Evolutionary conservation across 2,888 invertebrate genomes (phyloP), one percentile per base, ranked within the genome.

Genomic region (Ditula angustiorana): DNA sequence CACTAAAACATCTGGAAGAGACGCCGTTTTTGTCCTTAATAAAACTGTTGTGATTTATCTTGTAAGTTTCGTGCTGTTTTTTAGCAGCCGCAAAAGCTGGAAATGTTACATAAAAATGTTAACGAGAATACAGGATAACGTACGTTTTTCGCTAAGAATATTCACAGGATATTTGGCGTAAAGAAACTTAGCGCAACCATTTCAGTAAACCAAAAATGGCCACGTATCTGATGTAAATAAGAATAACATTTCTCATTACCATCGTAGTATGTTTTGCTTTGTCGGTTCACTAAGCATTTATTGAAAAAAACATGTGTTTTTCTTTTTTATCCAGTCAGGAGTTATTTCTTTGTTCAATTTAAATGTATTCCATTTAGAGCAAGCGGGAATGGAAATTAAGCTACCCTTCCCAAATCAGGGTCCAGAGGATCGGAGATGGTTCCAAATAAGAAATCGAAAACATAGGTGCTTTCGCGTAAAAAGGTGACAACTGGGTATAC

Each of bases 391-490:
- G 81, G 77, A 86, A 83, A 86, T 85, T 85, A 82, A 77, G 74
- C 73, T 74, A 78, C 77, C 80, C 74, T 73, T 69, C 63, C 70
- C 69, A 74, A 76, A 78, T 73, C 68, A 71, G 73, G 72, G 67
- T 68, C 70, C 67, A 71, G 69, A 74, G 70, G 69, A 69, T 24
- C 57, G 55, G 65, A 55, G 71, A 72, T 69, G 66, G 62, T 65
- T 73, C 70, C 71, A 84, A 82, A 82, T 83, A 83, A 83, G 77
- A 80, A 80, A 85, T 79, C 79, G 80, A 81, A 81, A 76, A 73
- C 74, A 78, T 78, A 79, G 77, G 77, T 76, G 72, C 30, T 83
- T 87, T 85, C 82, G 77, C 84, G 85, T 88, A 80, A 83, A 85
- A 83, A 82, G 84, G 81, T 83, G 78, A 82, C 81, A 80, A 81